Conservation (phyloP, 2,888 invertebrate species). For the Oscheius myriophilus region DNA sequence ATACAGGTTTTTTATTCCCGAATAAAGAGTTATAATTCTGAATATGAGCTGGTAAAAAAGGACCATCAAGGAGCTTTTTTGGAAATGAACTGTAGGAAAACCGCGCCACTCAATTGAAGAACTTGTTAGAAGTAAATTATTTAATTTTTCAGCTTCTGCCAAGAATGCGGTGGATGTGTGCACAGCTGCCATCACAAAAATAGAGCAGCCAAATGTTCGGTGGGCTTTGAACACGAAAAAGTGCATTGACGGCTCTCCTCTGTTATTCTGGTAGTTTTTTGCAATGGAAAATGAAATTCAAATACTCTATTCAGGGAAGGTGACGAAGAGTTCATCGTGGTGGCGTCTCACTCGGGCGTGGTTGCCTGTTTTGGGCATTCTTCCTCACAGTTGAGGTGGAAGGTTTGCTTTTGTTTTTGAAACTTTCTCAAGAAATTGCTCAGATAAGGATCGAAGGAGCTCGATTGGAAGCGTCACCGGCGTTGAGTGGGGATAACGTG, state of each 20-base stretch:
- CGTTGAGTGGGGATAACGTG: not conserved
- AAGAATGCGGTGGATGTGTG: too few species aligned
- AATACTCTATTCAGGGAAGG: not conserved
- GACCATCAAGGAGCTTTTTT: too few species aligned
- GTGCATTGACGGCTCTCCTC: constrained; percentile 21
- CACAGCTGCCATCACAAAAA: not conserved
- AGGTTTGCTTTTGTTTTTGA: constrained; percentile 2
- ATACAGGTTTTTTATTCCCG: too few species aligned
- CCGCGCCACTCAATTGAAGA: too few species aligned
- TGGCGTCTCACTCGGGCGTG: constrained; percentile 20
- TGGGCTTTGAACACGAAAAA: constrained; percentile 20
- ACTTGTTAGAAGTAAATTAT: too few species aligned
- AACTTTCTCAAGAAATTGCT: not conserved
- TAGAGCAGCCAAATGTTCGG: not conserved
- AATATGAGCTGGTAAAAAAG: too few species aligned
- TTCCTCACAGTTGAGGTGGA: not conserved
- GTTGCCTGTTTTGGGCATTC: constrained; percentile 5
- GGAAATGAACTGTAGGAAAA: too few species aligned
- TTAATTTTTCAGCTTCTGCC: too few species aligned
- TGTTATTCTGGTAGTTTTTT: not conserved
- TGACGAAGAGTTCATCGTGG: constrained; percentile 4
- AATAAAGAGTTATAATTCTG: too few species aligned
- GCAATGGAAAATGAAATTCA: not conserved
- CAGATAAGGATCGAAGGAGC: not conserved
- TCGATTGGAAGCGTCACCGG: constrained; percentile 14